Percentiles rank a stretch among this genome's conserved stretches.
phyloP scores from a whole-genome alignment of 2,797 vertebrate species.

The Phataginus tricuspis region DNA sequence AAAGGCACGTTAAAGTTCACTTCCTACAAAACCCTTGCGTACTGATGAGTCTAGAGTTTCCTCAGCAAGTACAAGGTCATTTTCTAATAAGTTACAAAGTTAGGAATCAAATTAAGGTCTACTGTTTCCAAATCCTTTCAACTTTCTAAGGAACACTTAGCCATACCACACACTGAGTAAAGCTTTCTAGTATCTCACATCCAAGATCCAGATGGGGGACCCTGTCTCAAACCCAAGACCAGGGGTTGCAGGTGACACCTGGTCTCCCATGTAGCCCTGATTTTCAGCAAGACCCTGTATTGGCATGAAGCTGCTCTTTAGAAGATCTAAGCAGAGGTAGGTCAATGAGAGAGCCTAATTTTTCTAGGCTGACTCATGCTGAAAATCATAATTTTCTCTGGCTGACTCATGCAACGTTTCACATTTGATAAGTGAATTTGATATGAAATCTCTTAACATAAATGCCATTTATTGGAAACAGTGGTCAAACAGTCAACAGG shows the following conservation, averaged over 20 bases:
- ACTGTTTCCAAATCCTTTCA: neutral
- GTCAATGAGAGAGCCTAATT: neutral
- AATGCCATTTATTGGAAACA: neutral
- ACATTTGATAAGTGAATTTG: neutral
- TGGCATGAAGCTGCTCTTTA: neutral
- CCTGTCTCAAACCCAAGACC: neutral
- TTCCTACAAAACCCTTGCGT: neutral
- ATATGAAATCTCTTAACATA: neutral
- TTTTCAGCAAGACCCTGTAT: neutral
- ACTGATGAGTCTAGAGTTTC: neutral
- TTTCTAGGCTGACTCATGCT: neutral
- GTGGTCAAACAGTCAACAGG: neutral
- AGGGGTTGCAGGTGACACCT: neutral
- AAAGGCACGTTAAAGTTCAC: constrained; percentile 47
- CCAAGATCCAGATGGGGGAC: neutral
- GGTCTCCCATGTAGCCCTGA: neutral
- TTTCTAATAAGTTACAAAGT: neutral
- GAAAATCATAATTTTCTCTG: neutral
- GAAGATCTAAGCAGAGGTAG: neutral
- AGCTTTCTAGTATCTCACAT: neutral
- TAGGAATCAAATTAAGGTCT: neutral
- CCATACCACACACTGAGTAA: neutral
- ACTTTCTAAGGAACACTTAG: neutral
- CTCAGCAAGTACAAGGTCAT: constrained; percentile 18
- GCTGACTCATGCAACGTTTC: neutral